Evolutionary conservation across 2,888 invertebrate genomes (phyloP), one percentile per base, ranked within the genome.

Genomic region (Dione vanillae): DNA sequence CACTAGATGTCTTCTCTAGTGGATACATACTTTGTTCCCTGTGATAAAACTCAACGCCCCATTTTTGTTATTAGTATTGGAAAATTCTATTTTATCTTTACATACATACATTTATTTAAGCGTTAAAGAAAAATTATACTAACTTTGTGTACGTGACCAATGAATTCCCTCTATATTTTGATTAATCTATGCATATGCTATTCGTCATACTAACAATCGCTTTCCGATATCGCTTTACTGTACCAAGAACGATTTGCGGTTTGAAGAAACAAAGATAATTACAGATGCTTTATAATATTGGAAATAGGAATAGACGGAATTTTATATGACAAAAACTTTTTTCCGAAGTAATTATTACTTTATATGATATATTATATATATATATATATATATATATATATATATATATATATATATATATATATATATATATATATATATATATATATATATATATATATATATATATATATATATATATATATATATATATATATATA

Each of bases 211-310:
- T 71, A 75, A 78, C 79, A 80, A 83, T 83, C 79, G 81, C 80
- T 83, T 80, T 80, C 75, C 80, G 78, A 82, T 84, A 85, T 84
- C 80, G 82, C 81, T 70, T 67, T 66, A 51, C 70, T 64, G 79
- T 91, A 89, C 91, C 72, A 78, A 81, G 91, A 91, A 91, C 80
- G 78, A 80, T 78, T 83, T 82, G 82, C 75, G 80, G 81, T 80
- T 83, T 81, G 65, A 67, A 78, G 65, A 78, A 73, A 62, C 70
- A 69, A 61, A 27, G 27, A 71, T 74, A 78, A 78, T 78, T 78
- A 77, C 54, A 65, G 35, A 66, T 68, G 62, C 59, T 59, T 69
- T 8, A 62, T 41, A 45, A 19, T 56, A 37, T 65, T 65, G 52
- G 70, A 70, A 70, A 35, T 12, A 27, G 47, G 27, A 10, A 27